These are phyloP conservation scores for Macropus fuliginosus DNA, from an alignment of 2,797 vertebrate genomes.

Conservation along the genomic window DNA sequence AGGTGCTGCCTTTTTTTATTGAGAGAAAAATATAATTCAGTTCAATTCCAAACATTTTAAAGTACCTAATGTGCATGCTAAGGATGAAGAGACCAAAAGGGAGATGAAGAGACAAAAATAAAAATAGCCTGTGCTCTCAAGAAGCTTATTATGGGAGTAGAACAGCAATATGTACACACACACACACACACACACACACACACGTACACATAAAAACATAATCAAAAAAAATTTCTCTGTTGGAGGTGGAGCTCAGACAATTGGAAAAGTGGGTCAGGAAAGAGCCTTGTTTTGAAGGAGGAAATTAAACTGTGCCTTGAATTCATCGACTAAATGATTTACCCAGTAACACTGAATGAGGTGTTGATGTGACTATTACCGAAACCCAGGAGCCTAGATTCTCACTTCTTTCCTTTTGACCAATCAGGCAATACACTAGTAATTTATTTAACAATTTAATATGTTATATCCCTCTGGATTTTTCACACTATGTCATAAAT, in stretches of 20 bases:
- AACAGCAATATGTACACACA: not conserved
- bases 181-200: too few species aligned
- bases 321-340: not conserved
- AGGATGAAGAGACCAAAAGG: not conserved
- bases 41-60: not conserved
- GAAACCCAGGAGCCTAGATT: conserved; percentile 1
- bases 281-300: not conserved
- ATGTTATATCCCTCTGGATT: not conserved
- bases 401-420: not conserved
- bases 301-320: not conserved
- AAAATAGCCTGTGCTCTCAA: too few species aligned
- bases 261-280: not conserved
- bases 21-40: not conserved
- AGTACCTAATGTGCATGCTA: not conserved
- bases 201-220: not conserved
- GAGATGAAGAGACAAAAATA: not conserved
- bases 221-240: not conserved
- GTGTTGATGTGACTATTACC: not conserved
- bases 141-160: not conserved
- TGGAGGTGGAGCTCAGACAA: not conserved
- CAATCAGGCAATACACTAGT: not conserved
- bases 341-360: conserved; percentile 2
- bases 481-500: not conserved
- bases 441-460: not conserved
- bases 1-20: not conserved